Conservation (phyloP, 2,113 vertebrate genomes). For the Ptilonorhynchus violaceus region DNA sequence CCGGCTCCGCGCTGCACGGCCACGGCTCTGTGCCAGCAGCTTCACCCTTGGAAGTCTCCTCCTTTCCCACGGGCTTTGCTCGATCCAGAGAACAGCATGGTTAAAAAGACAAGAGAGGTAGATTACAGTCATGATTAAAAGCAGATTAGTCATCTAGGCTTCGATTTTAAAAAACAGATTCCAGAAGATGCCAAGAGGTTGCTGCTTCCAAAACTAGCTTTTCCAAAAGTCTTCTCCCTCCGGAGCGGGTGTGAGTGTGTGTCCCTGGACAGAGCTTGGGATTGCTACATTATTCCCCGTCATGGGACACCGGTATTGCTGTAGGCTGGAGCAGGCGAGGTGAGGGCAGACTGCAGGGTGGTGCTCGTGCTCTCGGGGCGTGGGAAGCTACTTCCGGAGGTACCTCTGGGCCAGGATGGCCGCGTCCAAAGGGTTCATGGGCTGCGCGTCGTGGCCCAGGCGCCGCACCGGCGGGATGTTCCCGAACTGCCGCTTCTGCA, state of each 20-base stretch:
- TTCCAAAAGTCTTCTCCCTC: conserved; percentile 34
- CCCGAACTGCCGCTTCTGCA: conserved; percentile 89
- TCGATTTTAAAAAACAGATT: conserved; percentile 70
- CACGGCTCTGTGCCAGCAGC: conserved; percentile 56
- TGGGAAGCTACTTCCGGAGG: conserved; percentile 83
- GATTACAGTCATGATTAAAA: conserved; percentile 89
- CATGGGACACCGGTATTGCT: conserved; percentile 71
- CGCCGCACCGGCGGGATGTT: conserved; percentile 90
- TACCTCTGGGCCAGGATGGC: conserved; percentile 95
- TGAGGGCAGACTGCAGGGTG: conserved; percentile 31
- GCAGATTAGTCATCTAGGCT: conserved; percentile 76
- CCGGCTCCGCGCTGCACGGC: conserved; percentile 18
- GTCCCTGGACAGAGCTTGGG: conserved; percentile 51
- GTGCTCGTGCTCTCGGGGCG: conserved; percentile 19
- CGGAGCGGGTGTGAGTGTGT: conserved; percentile 1
- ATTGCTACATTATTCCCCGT: conserved; percentile 84
- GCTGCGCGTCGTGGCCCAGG: conserved; percentile 93
- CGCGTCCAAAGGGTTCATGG: conserved; percentile 92
- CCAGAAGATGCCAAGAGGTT: conserved; percentile 69
- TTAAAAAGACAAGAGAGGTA: conserved; percentile 91
- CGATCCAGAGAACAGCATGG: conserved; percentile 81
- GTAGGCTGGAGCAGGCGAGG: conserved; percentile 53
- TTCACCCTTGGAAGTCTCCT: conserved; percentile 6
- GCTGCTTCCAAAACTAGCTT: conserved; percentile 68
- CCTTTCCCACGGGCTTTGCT: conserved; percentile 37